These are phyloP conservation scores for Anaspis maculata DNA, from an alignment of 2,888 invertebrate genomes.

Conservation along the genomic window DNA sequence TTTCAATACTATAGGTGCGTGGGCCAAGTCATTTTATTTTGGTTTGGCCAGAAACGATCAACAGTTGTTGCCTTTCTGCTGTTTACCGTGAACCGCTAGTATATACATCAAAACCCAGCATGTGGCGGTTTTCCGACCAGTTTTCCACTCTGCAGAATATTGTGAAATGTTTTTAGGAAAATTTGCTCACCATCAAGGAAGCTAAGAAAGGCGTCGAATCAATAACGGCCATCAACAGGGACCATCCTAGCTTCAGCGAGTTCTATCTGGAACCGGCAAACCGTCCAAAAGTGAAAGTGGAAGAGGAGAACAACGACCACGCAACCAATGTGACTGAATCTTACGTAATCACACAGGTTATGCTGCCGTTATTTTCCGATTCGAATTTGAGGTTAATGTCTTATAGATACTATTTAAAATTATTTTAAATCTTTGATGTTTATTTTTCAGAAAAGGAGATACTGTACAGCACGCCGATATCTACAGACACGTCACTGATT, in stretches of 20 bases:
- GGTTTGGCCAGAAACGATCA: too few species aligned
- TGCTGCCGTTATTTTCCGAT: conserved; percentile 52
- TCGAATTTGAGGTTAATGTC: too few species aligned
- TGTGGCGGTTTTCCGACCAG: too few species aligned
- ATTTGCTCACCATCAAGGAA: conserved; percentile 54
- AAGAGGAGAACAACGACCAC: conserved; percentile 37
- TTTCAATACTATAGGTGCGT: too few species aligned
- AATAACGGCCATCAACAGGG: conserved; percentile 55
- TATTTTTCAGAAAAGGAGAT: conserved; percentile 32
- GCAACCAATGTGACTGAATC: conserved; percentile 52
- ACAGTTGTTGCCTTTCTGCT: too few species aligned
- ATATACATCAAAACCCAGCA: too few species aligned
- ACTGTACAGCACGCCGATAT: conserved; percentile 47
- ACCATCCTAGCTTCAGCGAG: conserved; percentile 48
- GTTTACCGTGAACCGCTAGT: too few species aligned
- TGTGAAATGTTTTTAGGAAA: conserved; percentile 41
- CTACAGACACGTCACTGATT: conserved; percentile 59
- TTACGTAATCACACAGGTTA: conserved; percentile 58
- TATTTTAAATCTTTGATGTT: conserved; percentile 3
- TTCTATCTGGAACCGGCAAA: conserved; percentile 41
- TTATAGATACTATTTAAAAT: too few species aligned
- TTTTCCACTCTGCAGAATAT: too few species aligned
- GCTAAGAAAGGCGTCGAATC: conserved; percentile 75
- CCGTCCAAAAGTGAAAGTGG: conserved; percentile 27
- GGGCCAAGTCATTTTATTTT: too few species aligned